Percentiles rank a stretch among this genome's conserved stretches.
These are phyloP conservation scores for Achatina immaculata DNA, from an alignment of 1,140 invertebrate genomes.

Conservation along the genomic window DNA sequence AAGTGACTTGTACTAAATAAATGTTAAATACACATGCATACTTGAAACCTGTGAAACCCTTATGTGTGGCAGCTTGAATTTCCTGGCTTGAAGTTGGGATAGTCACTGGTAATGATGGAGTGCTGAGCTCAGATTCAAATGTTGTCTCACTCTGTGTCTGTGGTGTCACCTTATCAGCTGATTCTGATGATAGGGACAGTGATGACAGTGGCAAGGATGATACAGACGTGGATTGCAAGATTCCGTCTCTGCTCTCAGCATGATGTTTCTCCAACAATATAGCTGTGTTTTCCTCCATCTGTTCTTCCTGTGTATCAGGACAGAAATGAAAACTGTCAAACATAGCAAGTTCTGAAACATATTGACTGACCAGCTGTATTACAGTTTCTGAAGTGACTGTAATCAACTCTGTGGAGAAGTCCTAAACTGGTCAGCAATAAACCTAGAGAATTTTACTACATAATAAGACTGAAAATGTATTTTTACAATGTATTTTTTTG, in stretches of 20 bases:
- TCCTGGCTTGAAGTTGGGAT: no score
- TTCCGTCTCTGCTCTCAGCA: conserved; percentile 57
- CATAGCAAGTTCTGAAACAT: not conserved
- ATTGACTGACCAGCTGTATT: no score
- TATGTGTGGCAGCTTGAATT: no score
- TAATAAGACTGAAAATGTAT: no score
- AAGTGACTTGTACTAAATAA: no score
- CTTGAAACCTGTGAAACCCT: no score
- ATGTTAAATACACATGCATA: no score
- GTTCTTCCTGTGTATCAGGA: conserved; percentile 8
- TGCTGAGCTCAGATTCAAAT: not conserved
- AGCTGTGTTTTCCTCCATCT: conserved; percentile 48
- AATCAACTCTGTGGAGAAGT: no score
- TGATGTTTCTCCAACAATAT: conserved; percentile 46
- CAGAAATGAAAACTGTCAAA: not conserved
- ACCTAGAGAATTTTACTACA: no score
- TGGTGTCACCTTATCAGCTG: not conserved
- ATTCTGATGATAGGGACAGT: not conserved
- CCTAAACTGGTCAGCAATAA: no score
- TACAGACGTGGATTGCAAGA: conserved; percentile 80
- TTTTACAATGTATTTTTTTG: no score
- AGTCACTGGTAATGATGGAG: not conserved
- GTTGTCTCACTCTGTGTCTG: not conserved
- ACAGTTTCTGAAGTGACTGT: no score
- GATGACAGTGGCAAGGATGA: conserved; percentile 13